phyloP scores from a whole-genome alignment of 1,140 invertebrate genomes.

The Armadillidium nasatum region DNA sequence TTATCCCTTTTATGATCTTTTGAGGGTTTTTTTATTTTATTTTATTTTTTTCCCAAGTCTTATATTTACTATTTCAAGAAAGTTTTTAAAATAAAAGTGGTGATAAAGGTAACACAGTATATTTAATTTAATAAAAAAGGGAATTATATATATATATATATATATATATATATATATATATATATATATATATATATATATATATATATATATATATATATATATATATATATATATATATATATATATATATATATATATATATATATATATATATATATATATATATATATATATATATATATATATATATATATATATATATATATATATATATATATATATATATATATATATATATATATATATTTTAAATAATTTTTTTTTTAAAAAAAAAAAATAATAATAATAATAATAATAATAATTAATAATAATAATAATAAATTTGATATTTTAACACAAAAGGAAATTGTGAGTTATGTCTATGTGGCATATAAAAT shows the following conservation, averaged over 20 bases:
- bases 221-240: neutral
- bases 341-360: conserved; percentile 16
- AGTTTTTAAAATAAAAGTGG: no score
- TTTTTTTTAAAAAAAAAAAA: neutral
- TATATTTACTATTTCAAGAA: no score
- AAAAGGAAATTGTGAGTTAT: no score
- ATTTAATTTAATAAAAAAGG: no score
- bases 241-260: no score
- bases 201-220: conserved; percentile 46
- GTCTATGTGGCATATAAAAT: no score
- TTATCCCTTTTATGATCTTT: no score
- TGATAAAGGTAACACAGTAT: no score
- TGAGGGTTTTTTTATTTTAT: no score
- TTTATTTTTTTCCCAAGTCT: no score
- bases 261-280: conserved; percentile 13
- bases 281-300: conserved; percentile 14
- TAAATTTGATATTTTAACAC: no score
- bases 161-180: neutral
- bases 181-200: neutral
- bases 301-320: conserved; percentile 15
- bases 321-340: conserved; percentile 14
- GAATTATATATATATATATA: neutral
- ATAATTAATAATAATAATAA: conserved; percentile 13
- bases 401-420: no score
- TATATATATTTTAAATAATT: neutral